Evolutionary conservation across 2,888 invertebrate genomes (phyloP).

Genomic region (Synergus gifuensis): DNA sequence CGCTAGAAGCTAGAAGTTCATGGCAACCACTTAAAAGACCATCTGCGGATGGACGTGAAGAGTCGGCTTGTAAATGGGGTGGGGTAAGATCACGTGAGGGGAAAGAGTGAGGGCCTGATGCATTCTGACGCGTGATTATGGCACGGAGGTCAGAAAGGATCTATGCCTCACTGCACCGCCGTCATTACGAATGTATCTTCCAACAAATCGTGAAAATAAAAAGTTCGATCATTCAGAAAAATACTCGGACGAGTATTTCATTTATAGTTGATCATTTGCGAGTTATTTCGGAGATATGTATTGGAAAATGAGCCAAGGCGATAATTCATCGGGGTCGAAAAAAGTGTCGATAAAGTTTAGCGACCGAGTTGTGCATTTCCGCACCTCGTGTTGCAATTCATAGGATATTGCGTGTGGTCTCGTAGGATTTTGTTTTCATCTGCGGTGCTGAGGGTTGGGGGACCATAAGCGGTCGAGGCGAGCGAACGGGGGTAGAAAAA

Average conservation of each 20-base stretch:
- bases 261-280: not conserved
- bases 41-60: conserved; percentile 67
- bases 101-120: conserved; percentile 61
- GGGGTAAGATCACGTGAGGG: conserved; percentile 46
- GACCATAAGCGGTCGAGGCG: conserved; percentile 33
- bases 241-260: no score
- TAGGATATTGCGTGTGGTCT: conserved; percentile 31
- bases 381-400: conserved; percentile 34
- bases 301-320: not conserved
- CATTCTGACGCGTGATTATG: conserved; percentile 76
- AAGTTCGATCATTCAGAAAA: conserved; percentile 53
- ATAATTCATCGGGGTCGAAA: conserved; percentile 17
- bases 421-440: conserved; percentile 40
- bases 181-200: conserved; percentile 70
- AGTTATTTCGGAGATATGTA: not conserved
- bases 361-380: conserved; percentile 26
- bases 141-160: conserved; percentile 75
- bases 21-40: conserved; percentile 70
- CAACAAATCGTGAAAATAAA: conserved; percentile 61
- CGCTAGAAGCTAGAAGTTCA: conserved; percentile 64
- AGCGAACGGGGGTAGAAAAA: conserved; percentile 31
- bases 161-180: conserved; percentile 75
- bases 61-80: conserved; percentile 48
- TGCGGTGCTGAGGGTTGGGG: conserved; percentile 13
- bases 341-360: conserved; percentile 34